Conservation (phyloP, 2,888 invertebrate genomes). For the Drosophila acutilabella region DNA sequence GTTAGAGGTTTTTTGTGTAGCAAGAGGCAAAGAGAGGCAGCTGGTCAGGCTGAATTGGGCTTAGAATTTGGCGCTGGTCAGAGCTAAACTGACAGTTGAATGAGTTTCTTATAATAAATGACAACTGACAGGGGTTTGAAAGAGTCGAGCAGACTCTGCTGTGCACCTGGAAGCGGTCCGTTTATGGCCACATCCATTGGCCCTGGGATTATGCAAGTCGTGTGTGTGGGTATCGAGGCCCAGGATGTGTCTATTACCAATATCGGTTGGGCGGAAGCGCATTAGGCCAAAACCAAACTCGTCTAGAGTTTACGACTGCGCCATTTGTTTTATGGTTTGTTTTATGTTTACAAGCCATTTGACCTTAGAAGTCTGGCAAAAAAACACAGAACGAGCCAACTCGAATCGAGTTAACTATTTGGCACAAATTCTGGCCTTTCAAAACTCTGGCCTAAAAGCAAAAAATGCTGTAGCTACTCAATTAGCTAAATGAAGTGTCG, state of each 20-base stretch:
- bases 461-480: not conserved
- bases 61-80: constrained; percentile 25
- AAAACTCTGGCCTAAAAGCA: constrained; percentile 20
- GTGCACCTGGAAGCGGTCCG: constrained; percentile 60
- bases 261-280: constrained; percentile 37
- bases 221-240: not conserved
- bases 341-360: constrained; percentile 64
- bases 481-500: constrained; percentile 33
- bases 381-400: constrained; percentile 17
- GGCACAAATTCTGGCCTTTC: constrained; percentile 58
- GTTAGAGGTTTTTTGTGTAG: constrained; percentile 41
- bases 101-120: constrained; percentile 66
- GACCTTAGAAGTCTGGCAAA: constrained; percentile 62
- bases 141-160: constrained; percentile 32
- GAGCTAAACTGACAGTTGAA: constrained; percentile 51
- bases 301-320: constrained; percentile 54
- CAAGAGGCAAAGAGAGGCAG: constrained; percentile 20
- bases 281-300: constrained; percentile 47
- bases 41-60: constrained; percentile 30
- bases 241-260: not conserved
- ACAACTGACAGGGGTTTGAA: constrained; percentile 60
- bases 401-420: constrained; percentile 21
- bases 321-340: constrained; percentile 58
- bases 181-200: constrained; percentile 17
- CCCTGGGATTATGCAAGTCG: constrained; percentile 16